Evolutionary conservation across 1,140 invertebrate species (phyloP).

Genomic region (Ostrea edulis): DNA sequence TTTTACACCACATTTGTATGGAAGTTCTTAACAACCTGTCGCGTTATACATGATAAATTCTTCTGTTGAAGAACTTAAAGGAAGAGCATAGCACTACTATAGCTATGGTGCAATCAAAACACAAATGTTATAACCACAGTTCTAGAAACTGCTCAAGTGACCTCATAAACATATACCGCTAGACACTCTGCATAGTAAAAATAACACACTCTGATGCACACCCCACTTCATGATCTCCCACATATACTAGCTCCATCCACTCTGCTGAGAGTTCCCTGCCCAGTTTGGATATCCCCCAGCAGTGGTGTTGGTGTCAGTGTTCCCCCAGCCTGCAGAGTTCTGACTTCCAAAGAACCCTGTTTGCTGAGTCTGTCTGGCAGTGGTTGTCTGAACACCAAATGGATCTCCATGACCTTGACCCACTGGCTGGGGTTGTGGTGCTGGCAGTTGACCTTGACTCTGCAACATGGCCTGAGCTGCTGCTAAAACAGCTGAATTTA

Average conservation of each 20-base stretch:
- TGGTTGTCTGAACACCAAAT: slow-evolving; percentile 46
- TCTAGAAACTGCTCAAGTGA: neutral
- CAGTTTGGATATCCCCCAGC: slow-evolving; percentile 50
- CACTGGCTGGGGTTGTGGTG: slow-evolving; percentile 41
- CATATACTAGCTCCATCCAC: slow-evolving; percentile 51
- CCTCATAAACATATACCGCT: neutral
- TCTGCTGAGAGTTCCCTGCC: slow-evolving; percentile 49
- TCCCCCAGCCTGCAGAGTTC: slow-evolving; percentile 43
- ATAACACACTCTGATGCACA: slow-evolving; percentile 2
- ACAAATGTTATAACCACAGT: neutral
- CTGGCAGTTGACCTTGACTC: slow-evolving; percentile 50
- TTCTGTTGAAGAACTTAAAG: too few species aligned
- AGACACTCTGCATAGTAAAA: slow-evolving; percentile 26
- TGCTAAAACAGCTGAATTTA: slow-evolving; percentile 68
- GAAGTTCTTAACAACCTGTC: too few species aligned
- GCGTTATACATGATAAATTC: too few species aligned
- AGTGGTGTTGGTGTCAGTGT: slow-evolving; percentile 42
- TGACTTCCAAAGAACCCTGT: slow-evolving; percentile 47
- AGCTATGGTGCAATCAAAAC: neutral
- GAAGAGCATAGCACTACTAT: neutral
- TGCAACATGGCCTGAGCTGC: slow-evolving; percentile 74
- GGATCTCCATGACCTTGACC: slow-evolving; percentile 43
- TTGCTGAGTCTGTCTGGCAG: slow-evolving; percentile 32
- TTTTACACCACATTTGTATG: too few species aligned
- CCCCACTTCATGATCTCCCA: neutral